Conservation (phyloP, 2,113 vertebrate species). For the Eulacestoma nigropectus region DNA sequence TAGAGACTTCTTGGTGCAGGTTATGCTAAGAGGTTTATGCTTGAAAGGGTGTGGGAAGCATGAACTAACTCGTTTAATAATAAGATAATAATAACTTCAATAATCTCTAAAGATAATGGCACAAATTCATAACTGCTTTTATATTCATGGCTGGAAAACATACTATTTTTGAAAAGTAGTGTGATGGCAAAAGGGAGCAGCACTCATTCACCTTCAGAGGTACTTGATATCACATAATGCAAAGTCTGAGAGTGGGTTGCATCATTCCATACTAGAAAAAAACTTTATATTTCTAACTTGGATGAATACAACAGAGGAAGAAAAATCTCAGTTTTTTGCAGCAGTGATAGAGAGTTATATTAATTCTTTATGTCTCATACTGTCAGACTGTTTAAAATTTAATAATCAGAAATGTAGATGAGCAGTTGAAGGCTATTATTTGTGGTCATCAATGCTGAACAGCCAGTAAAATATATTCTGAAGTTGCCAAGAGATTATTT, state of each 20-base stretch:
- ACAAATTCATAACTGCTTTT: not conserved
- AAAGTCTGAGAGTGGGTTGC: not conserved
- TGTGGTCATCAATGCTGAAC: not conserved
- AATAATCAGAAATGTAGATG: constrained; percentile 9
- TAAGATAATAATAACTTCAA: not conserved
- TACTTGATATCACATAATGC: not conserved
- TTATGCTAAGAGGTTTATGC: not conserved
- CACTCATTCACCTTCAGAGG: not conserved
- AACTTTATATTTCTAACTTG: not conserved
- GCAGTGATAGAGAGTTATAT: not conserved
- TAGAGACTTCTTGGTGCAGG: not conserved
- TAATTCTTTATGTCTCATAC: constrained; percentile 12
- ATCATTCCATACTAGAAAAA: not conserved
- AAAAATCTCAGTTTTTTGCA: not conserved
- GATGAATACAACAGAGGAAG: not conserved
- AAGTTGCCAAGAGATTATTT: not conserved
- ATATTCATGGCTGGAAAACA: not conserved
- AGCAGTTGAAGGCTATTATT: not conserved
- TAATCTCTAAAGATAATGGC: not conserved
- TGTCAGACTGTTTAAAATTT: constrained; percentile 34
- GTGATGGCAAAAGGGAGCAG: not conserved
- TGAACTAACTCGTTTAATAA: not conserved
- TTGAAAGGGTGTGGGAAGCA: not conserved
- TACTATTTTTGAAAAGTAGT: not conserved
- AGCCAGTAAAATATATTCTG: not conserved